Base-by-base conservation (phyloP, 2,113 vertebrate species). In the Malaclemys terrapin region DNA sequence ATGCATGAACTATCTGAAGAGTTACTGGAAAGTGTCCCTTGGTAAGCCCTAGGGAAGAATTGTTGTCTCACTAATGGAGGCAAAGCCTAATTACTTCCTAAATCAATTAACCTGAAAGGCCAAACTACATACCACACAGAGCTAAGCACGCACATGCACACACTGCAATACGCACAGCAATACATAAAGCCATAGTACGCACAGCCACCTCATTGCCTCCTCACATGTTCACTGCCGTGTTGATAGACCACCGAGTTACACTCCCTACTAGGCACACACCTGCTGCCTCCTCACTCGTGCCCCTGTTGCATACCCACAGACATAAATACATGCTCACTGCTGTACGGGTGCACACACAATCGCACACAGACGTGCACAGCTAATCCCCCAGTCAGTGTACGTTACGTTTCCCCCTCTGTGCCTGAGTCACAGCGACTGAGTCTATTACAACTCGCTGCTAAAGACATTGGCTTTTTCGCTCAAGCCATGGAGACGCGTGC, bases 11-110 rank as follows among this genome's bases (percentile, higher is more conserved):
- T 93, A 94, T 95, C 84, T 94, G 93, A 96, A 92, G 75, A 92
- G 91, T 97, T 97, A 97, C 96, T 96, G 96, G 96, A 96, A 98
- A 96, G 93, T 83, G 78, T 96, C 94, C 92, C 82, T 95, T 93
- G 89, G 16, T 92, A 88, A 96, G 75, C 92, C 96, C 96, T n/a
- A 9, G 82, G 94, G 97, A 96, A 89, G 84, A 93, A 93, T 0
- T 13, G 84, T 80, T 96, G 88, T 94, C 88, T 97, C 88, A 35
- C 95, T 98, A 98, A 98, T 97, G 97, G 97, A 97, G 97, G 97
- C 95, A 97, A 97, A 95, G 53, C 65, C 90, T 94, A 97, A 97
- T 94, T 83, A 95, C 92, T 98, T 98, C 97, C 97, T 96, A 96
- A 98, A 97, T 97, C 97, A 96, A 98, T 97, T 97, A 97, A 59